These are phyloP conservation scores for Ganaspis brasiliensis DNA, from an alignment of 2,888 invertebrate genomes.

Conservation along the genomic window DNA sequence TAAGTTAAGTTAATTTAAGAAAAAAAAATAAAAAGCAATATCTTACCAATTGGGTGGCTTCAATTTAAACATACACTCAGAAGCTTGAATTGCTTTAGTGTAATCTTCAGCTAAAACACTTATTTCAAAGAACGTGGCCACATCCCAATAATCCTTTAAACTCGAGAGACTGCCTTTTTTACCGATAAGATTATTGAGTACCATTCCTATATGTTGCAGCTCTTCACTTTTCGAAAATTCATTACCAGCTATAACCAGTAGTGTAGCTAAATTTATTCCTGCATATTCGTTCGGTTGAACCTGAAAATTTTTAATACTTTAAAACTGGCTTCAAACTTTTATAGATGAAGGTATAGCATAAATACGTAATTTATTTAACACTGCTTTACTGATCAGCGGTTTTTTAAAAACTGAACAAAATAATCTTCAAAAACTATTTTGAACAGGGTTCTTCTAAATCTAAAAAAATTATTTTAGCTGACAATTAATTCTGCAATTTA, in stretches of 20 bases:
- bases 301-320: no score
- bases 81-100: conserved; percentile 97
- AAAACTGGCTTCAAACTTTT: no score
- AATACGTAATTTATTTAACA: no score
- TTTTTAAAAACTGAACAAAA: no score
- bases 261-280: conserved; percentile 98
- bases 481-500: no score
- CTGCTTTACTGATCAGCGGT: no score
- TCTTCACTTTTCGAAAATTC: conserved; percentile 96
- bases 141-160: conserved; percentile 99
- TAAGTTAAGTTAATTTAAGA: no score
- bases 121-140: conserved; percentile 99
- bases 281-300: conserved; percentile 99
- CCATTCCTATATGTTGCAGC: conserved; percentile 95
- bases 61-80: conserved; percentile 95
- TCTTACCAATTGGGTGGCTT: conserved; percentile 92
- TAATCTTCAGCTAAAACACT: conserved; percentile 98
- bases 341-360: no score
- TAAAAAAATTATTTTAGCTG: no score
- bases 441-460: no score
- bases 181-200: conserved; percentile 97
- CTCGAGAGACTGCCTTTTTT: conserved; percentile 97
- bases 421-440: no score
- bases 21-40: neutral
- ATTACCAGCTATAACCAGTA: conserved; percentile 97